Percentiles rank a stretch among this genome's conserved stretches.
These are phyloP conservation scores for Toxonevra muliebris DNA, from an alignment of 2,888 invertebrate species.

Conservation along the genomic window DNA sequence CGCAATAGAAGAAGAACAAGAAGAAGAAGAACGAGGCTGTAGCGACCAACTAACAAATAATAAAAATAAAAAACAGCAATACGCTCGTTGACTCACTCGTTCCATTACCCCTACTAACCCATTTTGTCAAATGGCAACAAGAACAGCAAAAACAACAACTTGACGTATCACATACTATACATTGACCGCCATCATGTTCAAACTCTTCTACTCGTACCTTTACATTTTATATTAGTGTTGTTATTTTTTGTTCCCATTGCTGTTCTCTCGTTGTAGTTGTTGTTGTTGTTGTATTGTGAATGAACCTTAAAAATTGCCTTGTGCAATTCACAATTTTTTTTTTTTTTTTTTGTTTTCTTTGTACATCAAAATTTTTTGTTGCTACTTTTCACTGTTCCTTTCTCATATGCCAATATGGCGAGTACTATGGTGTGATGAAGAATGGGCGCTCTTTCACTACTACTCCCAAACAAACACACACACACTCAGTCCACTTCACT, in stretches of 20 bases:
- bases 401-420: not conserved
- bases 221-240: constrained; percentile 10
- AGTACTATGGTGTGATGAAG: not conserved
- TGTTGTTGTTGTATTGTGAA: constrained; percentile 15
- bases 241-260: constrained; percentile 3
- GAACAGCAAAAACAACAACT: constrained; percentile 4
- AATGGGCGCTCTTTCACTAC: not conserved
- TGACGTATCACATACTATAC: too few relatives aligned
- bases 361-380: not conserved
- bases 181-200: too few relatives aligned
- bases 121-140: constrained; percentile 36
- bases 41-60: constrained; percentile 18
- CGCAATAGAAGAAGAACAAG: not conserved
- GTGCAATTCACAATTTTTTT: not conserved
- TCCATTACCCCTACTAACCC: constrained; percentile 40
- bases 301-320: constrained; percentile 31
- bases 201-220: not conserved
- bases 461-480: not conserved
- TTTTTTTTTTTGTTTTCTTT: not conserved
- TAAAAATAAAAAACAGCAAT: not conserved
- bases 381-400: not conserved
- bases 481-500: not conserved
- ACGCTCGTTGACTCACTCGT: constrained; percentile 15
- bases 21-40: constrained; percentile 5
- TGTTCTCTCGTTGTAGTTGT: not conserved